Base-by-base conservation (phyloP, 1,140 invertebrate species). In the Delia radicum region DNA sequence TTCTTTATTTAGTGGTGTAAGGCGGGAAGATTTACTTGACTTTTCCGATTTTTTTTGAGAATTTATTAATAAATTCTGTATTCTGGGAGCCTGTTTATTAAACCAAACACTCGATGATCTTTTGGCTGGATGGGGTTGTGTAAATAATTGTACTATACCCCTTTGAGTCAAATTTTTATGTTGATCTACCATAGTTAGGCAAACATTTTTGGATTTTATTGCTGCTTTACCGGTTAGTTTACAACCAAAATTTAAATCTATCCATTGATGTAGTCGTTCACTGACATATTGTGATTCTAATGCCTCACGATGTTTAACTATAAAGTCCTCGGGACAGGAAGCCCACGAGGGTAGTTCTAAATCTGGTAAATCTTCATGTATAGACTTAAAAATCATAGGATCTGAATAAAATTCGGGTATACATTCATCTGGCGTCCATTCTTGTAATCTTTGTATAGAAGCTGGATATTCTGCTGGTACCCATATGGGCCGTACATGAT, bases 391-490 rank as follows among this genome's bases (percentile, higher is more conserved):
- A 78, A 98, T 94, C 79, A 88, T 91, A 0, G 96, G 93, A 80
- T 90, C 99, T 96, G 87, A 98, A 95, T 65, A 98, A 96, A 87
- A 99, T 96, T 86, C 97, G 0, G 84, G 84, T 67, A 85, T 85
- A 62, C 97, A 98, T 87, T 99, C 98, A 87, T 99, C 97, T 0
- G 98, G 98, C 13, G 96, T 98, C 97, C 97, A 99, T 80, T 96
- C 93, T 79, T 96, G 93, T 79, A 98, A 88, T 42, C 96, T 90
- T 81, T 96, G 93, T 82, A 99, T 96, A 15, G 94, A 95, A 18
- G 90, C 91, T 0, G 98, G 98, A 89, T 99, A 99, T 87, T 99
- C 97, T 62, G 95, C 95, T 1, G 98, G 97, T 31, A 97, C 96
- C 95, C 96, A 98, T 79, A 94, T 92, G 46, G 94, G 91, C 77